These are phyloP conservation scores for Eudasyphora cyanicolor DNA, from an alignment of 2,888 invertebrate genomes.

Conservation along the genomic window DNA sequence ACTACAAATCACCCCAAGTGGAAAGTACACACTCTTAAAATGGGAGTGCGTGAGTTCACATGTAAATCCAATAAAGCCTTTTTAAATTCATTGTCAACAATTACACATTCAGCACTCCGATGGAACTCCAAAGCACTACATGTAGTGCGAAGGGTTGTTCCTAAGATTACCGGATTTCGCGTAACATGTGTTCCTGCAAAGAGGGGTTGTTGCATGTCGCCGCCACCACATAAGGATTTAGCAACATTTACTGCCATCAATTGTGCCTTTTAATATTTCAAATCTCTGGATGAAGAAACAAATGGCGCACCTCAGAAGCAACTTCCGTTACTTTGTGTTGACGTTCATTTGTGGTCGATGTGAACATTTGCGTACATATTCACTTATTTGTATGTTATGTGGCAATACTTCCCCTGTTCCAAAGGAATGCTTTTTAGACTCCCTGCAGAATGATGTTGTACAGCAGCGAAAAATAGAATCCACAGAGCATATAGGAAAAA, in stretches of 20 bases:
- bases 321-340: neutral
- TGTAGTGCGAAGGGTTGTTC: neutral
- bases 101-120: neutral
- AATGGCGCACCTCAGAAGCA: neutral
- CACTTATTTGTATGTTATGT: too few species aligned
- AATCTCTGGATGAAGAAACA: neutral
- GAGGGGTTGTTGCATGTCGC: neutral
- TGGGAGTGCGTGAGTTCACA: neutral
- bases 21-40: neutral
- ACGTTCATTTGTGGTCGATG: neutral
- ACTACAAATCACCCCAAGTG: neutral
- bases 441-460: neutral
- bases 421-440: neutral
- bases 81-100: neutral
- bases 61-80: neutral
- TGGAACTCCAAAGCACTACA: neutral
- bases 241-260: constrained; percentile 15
- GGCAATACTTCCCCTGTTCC: neutral
- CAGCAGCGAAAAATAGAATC: neutral
- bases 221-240: neutral
- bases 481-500: neutral
- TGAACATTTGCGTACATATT: neutral
- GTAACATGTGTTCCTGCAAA: neutral
- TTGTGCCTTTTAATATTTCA: constrained; percentile 10
- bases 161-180: neutral